A percentile compares a stretch with the other conserved stretches of the same genome.
These are phyloP conservation scores for Cuniculus paca DNA, from an alignment of 2,797 vertebrate species.

Conservation along the genomic window DNA sequence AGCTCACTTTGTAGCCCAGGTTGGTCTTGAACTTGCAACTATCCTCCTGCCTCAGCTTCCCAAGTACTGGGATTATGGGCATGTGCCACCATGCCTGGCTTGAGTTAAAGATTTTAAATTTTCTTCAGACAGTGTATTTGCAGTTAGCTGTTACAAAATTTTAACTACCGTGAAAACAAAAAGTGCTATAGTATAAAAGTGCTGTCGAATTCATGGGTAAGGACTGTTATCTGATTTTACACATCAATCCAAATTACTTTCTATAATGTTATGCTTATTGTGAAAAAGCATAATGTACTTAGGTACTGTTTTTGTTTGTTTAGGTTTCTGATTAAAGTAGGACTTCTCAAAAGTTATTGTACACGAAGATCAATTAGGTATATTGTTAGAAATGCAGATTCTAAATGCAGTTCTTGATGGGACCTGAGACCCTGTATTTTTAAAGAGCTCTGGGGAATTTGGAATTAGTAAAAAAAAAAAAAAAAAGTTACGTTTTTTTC, in stretches of 20 bases:
- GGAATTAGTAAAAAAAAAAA: neutral
- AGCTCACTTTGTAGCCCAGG: no score
- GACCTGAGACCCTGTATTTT: neutral
- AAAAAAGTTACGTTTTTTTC: neutral
- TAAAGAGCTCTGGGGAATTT: neutral
- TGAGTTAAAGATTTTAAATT: neutral
- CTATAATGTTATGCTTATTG: neutral
- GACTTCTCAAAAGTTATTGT: neutral
- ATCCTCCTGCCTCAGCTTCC: no score
- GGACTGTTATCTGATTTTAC: neutral
- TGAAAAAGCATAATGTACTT: conserved; percentile 22
- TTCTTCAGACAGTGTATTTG: neutral
- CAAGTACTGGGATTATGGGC: no score
- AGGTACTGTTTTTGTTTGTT: neutral
- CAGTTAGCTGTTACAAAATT: neutral
- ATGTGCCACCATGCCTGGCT: no score
- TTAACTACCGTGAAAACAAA: neutral
- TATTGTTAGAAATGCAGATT: neutral
- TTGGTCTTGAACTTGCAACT: no score
- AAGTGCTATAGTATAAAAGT: neutral
- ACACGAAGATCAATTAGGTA: neutral
- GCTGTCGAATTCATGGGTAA: neutral
- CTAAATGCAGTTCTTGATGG: neutral
- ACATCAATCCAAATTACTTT: neutral
- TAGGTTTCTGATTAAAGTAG: neutral